These are phyloP conservation scores for Furcifer pardalis DNA, from an alignment of 2,797 vertebrate species.

Conservation along the genomic window DNA sequence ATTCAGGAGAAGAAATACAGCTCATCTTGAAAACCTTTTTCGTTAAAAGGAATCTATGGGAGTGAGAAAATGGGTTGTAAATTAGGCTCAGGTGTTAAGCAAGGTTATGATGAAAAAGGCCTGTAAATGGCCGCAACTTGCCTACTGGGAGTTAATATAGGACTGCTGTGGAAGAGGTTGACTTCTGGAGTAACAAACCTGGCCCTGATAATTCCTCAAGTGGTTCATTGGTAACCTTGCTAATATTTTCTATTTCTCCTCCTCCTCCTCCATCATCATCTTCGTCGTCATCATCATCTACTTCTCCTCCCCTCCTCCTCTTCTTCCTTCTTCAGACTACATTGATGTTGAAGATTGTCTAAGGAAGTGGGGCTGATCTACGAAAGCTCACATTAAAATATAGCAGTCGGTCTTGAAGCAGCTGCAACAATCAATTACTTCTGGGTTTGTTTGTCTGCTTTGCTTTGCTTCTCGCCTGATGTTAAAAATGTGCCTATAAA, in stretches of 20 bases:
- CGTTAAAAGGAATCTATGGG: slow-evolving; percentile 62
- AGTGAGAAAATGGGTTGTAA: slow-evolving; percentile 58
- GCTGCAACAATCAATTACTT: too few species aligned
- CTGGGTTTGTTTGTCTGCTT: too few species aligned
- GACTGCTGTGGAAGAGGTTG: slow-evolving; percentile 48
- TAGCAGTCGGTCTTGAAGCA: too few species aligned
- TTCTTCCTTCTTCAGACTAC: too few species aligned
- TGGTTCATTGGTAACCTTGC: slow-evolving; percentile 40
- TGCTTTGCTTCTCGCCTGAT: too few species aligned
- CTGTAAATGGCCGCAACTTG: slow-evolving; percentile 55
- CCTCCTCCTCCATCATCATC: too few species aligned
- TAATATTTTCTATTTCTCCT: slow-evolving; percentile 39
- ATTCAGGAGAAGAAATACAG: slow-evolving; percentile 56
- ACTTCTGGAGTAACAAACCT: slow-evolving; percentile 55
- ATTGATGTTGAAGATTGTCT: too few species aligned
- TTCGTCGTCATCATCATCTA: too few species aligned
- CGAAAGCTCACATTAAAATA: too few species aligned
- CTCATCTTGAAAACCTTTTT: slow-evolving; percentile 49
- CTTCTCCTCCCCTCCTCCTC: too few species aligned
- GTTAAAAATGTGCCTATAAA: too few species aligned
- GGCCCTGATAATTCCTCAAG: slow-evolving; percentile 59
- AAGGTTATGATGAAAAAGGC: slow-evolving; percentile 59
- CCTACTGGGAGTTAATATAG: slow-evolving; percentile 57
- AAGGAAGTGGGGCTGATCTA: too few species aligned
- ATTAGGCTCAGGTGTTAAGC: slow-evolving; percentile 62